Conservation (phyloP, 2,113 vertebrate species). For the Cephalophus harveyi region DNA sequence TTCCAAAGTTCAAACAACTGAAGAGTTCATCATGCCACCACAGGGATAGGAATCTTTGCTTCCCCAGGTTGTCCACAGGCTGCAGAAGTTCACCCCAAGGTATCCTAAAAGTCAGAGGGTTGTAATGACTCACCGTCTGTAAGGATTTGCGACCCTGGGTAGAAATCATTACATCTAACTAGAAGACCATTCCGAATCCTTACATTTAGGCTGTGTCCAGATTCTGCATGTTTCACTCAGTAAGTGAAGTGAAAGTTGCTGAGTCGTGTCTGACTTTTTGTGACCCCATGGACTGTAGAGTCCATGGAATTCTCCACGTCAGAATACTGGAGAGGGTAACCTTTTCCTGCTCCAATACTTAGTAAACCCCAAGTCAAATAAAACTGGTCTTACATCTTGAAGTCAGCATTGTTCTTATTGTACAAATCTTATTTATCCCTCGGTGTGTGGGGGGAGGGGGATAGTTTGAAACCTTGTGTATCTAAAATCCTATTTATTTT, state of each 20-base stretch:
- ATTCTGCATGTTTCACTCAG: neutral
- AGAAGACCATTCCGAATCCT: neutral
- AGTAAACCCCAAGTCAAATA: neutral
- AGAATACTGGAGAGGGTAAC: neutral
- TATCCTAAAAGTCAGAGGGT: neutral
- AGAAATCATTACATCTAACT: neutral
- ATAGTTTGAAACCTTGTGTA: neutral
- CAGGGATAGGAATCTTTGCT: neutral
- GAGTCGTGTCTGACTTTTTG: neutral
- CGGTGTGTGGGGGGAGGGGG: fast-evolving
- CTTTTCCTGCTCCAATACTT: neutral
- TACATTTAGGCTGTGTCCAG: neutral
- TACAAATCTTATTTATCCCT: neutral
- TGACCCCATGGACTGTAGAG: neutral
- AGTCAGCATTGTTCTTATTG: neutral
- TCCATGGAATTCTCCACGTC: neutral
- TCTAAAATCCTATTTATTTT: neutral
- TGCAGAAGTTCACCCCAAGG: neutral
- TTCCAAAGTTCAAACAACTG: neutral
- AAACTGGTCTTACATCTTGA: neutral
- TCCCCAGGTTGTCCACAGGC: too few relatives aligned
- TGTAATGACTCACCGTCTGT: neutral
- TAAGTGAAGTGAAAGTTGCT: neutral
- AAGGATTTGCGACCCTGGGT: neutral
- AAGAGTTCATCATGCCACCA: neutral